A percentile compares a stretch with the other conserved stretches of the same genome.
Conservation (phyloP, 2,797 vertebrate species). For the Microchirus variegatus region DNA sequence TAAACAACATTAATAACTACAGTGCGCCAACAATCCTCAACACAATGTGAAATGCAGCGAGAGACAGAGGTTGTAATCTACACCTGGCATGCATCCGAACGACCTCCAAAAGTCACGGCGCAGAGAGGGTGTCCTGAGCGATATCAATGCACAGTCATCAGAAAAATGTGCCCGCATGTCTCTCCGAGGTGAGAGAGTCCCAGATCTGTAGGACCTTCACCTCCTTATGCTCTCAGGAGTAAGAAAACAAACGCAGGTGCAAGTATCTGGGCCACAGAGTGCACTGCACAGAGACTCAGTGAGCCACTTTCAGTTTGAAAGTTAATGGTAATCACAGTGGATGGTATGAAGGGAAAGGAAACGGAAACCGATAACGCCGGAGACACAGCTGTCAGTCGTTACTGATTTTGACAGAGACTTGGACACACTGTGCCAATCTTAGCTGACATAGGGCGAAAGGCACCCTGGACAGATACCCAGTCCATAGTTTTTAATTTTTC, state of each 20-base stretch:
- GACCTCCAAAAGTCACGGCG: conserved; percentile 65
- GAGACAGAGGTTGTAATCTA: conserved; percentile 52
- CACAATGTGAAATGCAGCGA: not conserved
- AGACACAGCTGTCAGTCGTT: too few species aligned
- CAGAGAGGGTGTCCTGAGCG: conserved; percentile 63
- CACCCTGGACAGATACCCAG: too few species aligned
- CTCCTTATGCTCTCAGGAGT: conserved; percentile 34
- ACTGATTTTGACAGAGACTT: too few species aligned
- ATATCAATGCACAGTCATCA: conserved; percentile 72
- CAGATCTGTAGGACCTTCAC: conserved; percentile 49
- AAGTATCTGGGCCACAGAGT: conserved; percentile 51
- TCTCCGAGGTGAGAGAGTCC: conserved; percentile 64
- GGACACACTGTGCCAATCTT: too few species aligned
- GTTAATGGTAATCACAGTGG: conserved; percentile 4
- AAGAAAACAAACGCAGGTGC: conserved; percentile 56
- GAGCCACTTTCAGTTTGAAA: not conserved
- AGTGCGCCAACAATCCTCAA: too few species aligned
- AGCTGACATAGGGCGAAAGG: too few species aligned
- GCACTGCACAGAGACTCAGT: conserved; percentile 3
- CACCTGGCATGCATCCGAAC: conserved; percentile 55
- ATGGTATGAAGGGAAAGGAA: not conserved
- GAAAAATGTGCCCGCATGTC: conserved; percentile 58
- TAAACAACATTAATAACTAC: too few species aligned
- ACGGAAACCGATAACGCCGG: too few species aligned
- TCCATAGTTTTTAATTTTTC: too few species aligned